phyloP scores from a whole-genome alignment of 2,888 invertebrate species.

The Caenorhabditis sp. region DNA sequence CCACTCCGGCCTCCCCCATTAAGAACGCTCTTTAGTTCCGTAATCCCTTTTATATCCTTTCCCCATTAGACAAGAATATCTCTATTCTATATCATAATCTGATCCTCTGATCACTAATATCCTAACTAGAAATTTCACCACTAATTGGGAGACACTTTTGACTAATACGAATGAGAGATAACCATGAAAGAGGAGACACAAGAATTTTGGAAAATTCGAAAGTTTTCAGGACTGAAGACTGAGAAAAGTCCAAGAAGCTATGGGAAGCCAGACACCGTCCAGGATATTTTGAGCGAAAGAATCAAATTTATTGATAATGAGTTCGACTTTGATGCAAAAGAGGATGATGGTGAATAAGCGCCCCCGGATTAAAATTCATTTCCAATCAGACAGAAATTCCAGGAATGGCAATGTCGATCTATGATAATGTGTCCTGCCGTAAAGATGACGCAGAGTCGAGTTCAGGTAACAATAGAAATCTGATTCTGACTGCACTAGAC shows the following conservation, averaged over 20 bases:
- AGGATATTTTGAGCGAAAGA: constrained; percentile 63
- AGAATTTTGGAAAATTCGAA: constrained; percentile 13
- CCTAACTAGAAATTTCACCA: constrained; percentile 17
- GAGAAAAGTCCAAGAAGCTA: constrained; percentile 49
- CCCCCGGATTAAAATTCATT: constrained; percentile 30
- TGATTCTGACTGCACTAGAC: not conserved
- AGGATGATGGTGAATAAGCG: constrained; percentile 53
- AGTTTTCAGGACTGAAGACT: constrained; percentile 59
- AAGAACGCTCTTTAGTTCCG: constrained; percentile 40
- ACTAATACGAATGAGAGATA: constrained; percentile 31
- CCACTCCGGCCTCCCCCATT: not conserved
- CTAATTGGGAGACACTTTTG: constrained; percentile 35
- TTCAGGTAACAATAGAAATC: constrained; percentile 38
- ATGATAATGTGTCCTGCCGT: constrained; percentile 64
- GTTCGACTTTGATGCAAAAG: constrained; percentile 59
- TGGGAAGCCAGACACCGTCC: constrained; percentile 60
- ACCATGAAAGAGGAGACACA: not conserved
- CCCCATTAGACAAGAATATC: constrained; percentile 35
- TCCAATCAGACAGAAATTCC: constrained; percentile 30
- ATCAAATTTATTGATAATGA: constrained; percentile 68
- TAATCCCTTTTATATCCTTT: constrained; percentile 28
- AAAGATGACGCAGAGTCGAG: constrained; percentile 60
- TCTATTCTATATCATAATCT: not conserved
- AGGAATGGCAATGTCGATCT: constrained; percentile 67
- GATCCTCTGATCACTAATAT: constrained; percentile 50